Evolutionary conservation across 2,113 vertebrate genomes (phyloP).

Genomic region (Leptobrachium leishanense): DNA sequence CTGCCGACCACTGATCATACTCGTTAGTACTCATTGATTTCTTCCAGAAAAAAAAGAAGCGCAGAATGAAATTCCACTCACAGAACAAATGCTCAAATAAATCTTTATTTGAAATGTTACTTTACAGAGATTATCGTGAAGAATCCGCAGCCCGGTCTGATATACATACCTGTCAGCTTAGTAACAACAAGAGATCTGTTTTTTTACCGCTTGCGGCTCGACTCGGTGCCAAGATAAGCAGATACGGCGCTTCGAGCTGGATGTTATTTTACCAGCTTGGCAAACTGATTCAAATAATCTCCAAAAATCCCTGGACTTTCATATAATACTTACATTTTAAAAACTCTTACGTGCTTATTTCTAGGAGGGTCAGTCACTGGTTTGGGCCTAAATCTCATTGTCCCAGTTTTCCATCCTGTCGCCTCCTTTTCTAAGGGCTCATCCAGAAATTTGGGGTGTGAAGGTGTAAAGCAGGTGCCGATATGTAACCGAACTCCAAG

Average conservation of each 20-base stretch:
- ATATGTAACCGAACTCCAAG: too few species aligned
- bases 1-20: neutral
- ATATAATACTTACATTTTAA: neutral
- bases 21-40: neutral
- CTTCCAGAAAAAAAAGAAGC: neutral
- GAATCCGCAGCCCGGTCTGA: conserved; percentile 2
- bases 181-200: conserved; percentile 26
- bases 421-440: too few species aligned
- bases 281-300: conserved; percentile 1
- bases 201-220: neutral
- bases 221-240: neutral
- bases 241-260: neutral
- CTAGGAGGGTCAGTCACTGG: too few species aligned
- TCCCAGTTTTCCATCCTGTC: too few species aligned
- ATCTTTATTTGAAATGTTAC: neutral
- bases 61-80: neutral
- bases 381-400: too few species aligned
- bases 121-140: conserved; percentile 13
- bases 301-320: neutral
- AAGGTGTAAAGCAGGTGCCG: too few species aligned
- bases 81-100: neutral
- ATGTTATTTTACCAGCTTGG: neutral
- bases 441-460: too few species aligned
- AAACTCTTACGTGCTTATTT: neutral
- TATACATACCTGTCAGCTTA: conserved; percentile 17